phyloP scores from a whole-genome alignment of 1,140 invertebrate species.

The Dinoponera quadriceps region DNA sequence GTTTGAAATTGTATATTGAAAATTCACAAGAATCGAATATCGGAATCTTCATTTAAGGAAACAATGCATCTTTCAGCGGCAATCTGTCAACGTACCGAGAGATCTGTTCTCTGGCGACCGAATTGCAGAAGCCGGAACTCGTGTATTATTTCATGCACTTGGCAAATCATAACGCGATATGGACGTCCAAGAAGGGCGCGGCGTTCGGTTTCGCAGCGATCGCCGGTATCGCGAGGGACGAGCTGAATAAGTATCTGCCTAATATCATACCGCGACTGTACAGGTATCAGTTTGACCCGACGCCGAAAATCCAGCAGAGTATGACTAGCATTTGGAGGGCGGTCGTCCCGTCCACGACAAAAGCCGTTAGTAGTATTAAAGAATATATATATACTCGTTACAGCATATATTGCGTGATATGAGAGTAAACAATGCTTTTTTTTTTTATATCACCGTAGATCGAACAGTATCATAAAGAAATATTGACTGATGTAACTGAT shows the following conservation, averaged over 20 bases:
- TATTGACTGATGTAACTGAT: conserved; percentile 91
- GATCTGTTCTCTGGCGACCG: conserved; percentile 96
- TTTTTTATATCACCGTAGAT: conserved; percentile 85
- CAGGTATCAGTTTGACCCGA: conserved; percentile 96
- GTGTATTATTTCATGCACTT: conserved; percentile 98
- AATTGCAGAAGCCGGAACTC: conserved; percentile 97
- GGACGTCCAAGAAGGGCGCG: conserved; percentile 97
- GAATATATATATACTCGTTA: neutral
- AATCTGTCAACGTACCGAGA: conserved; percentile 97
- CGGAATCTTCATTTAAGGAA: conserved; percentile 22
- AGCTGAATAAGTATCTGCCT: conserved; percentile 92
- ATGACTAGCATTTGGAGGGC: conserved; percentile 97
- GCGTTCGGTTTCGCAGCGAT: conserved; percentile 96
- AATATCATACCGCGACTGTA: conserved; percentile 96
- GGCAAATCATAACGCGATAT: conserved; percentile 96
- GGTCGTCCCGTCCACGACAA: conserved; percentile 93
- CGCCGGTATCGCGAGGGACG: conserved; percentile 91
- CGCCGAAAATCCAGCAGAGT: conserved; percentile 94
- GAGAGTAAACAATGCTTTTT: conserved; percentile 35
- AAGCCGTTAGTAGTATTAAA: conserved; percentile 88
- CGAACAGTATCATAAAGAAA: conserved; percentile 95
- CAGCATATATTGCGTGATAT: neutral
- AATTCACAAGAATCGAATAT: conserved; percentile 4
- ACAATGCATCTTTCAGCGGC: conserved; percentile 86
- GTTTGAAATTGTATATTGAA: neutral